Evolutionary conservation across 1,140 invertebrate species (phyloP), one percentile per base, ranked within the genome.

Genomic region (Drosophila bocqueti): DNA sequence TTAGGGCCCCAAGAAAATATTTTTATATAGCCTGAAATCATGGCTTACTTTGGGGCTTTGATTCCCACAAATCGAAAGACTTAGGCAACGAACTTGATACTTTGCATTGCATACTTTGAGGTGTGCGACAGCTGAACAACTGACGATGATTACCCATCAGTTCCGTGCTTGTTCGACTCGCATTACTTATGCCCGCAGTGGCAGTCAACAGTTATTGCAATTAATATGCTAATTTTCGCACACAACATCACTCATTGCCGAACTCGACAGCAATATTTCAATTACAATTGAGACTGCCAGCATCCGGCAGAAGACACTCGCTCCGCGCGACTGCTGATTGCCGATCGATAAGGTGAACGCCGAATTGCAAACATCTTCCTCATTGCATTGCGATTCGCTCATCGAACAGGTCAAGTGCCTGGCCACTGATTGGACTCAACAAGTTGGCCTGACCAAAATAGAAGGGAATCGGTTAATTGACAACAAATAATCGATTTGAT

Each of bases 191-290:
- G 79, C 65, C 75, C 50, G 55, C 65, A 42, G 40, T 42, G 16
- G 34, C 57, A 58, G 42, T n/a, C 54, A 73, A 65, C 66, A 60
- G 59, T 64, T 72, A 79, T 79, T 63, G 67, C 52, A 90, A 90
- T 90, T 84, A 66, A 69, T 66, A 90, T 89, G 84, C 69, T 64
- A 90, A 89, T 89, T 49, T 58, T 40, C 16, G 24, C 68, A 73
- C 49, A 49, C 29, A 73, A 60, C 69, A 74, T 74, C 71, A 60
- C 46, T 60, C 68, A 72, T 72, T 54, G 75, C 67, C 66, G 54
- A 75, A 76, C 84, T 78, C 74, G 81, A 81, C 77, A 79, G 67
- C 84, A 69, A 79, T 79, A 74, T 77, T 83, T 78, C 58, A 68
- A 84, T 72, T 83, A 60, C 59, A 78, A 59, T 64, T 62, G 67